Evolutionary conservation across 1,140 invertebrate species (phyloP).

Genomic region (Lethrus apterus): DNA sequence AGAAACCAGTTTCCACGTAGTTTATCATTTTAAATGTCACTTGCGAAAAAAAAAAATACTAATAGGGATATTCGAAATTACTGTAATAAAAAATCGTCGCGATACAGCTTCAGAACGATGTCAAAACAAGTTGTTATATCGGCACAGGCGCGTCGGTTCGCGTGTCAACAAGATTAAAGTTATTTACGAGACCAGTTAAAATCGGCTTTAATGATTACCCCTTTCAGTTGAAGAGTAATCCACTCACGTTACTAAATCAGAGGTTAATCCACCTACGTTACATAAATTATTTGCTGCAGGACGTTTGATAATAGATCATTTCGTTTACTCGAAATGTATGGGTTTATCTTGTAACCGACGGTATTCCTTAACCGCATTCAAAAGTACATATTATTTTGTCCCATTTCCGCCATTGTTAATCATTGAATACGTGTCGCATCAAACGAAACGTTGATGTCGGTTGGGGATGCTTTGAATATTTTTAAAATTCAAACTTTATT

Average conservation of each 20-base stretch:
- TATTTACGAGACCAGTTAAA: constrained; percentile 26
- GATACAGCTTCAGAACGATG: too few species aligned
- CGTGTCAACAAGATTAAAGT: constrained; percentile 26
- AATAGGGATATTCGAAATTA: too few species aligned
- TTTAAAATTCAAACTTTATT: too few species aligned
- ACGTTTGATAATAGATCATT: constrained; percentile 26
- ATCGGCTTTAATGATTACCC: constrained; percentile 30
- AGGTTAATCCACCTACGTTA: constrained; percentile 29
- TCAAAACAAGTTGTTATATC: too few species aligned
- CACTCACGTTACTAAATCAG: constrained; percentile 24
- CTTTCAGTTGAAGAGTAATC: constrained; percentile 21
- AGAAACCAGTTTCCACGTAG: neutral
- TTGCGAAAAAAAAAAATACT: too few species aligned
- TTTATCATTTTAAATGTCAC: constrained; percentile 10
- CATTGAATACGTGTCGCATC: too few species aligned
- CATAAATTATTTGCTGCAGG: constrained; percentile 26
- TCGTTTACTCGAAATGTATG: constrained; percentile 16
- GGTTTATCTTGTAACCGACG: constrained; percentile 8
- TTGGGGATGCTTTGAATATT: too few species aligned
- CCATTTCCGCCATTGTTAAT: too few species aligned
- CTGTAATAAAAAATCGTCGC: too few species aligned
- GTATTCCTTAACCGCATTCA: too few species aligned
- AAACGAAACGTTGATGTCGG: too few species aligned
- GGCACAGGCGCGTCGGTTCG: constrained; percentile 12
- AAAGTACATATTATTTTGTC: too few species aligned